Evolutionary conservation across 1,140 invertebrate genomes (phyloP), one percentile per base, ranked within the genome.

Genomic region (Apocrypta bakeri): DNA sequence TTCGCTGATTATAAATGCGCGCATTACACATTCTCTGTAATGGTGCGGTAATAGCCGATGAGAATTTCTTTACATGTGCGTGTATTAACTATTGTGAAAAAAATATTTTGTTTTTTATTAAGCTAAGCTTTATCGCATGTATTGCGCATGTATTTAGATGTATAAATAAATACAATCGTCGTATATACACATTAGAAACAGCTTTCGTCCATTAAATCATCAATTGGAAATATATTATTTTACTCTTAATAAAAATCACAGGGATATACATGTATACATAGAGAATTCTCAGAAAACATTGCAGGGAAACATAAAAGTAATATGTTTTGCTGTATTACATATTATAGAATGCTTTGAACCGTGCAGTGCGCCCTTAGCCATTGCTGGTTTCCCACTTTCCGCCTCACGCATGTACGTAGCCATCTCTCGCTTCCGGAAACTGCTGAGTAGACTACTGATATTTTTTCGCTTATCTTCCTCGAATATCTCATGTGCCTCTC

Each of bases 291-390:
- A 29, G 48, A 83, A 80, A 27, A 66, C 56, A 83, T 56, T 64
- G 48, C 64, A n/a, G 40, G 31, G 42, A 42, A 76, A 82, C 82
- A 85, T 84, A 84, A 86, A 87, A 85, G 79, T 84, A 87, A 87
- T 85, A 87, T 79, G 81, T 87, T 87, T 85, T 48, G 75, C 37
- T 84, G 83, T 83, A 83, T n/a, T n/a, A n/a, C n/a, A n/a, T n/a
- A n/a, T n/a, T n/a, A n/a, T 84, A 29, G 42, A 76, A 82, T 71
- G 61, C 79, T 76, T 82, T 82, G 48, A 82, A 71, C 74, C 74
- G 14, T 27, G 8, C 1, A 1, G 40, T 4, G n/a, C 24, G 11
- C 40, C 29, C 68, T 69, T 69, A 33, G 56, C 42, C 27, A 25
- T 64, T 37, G 3, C n/a, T n/a, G 31, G 27, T n/a, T 21, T 66